Evolutionary conservation across 2,888 invertebrate genomes (phyloP), one percentile per base, ranked within the genome.

Genomic region (Platycheirus albimanus): DNA sequence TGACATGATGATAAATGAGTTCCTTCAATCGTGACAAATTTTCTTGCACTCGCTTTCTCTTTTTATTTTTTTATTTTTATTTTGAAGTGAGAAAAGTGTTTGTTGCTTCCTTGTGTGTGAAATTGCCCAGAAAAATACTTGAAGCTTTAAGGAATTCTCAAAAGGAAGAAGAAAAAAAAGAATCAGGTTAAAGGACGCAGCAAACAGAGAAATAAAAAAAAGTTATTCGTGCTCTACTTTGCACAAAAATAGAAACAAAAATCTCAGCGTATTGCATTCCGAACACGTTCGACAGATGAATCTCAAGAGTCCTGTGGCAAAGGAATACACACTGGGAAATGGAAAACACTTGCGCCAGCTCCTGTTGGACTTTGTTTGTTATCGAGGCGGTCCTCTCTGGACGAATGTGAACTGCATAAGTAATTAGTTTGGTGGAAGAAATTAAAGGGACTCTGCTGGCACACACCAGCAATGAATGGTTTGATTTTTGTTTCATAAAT

Each of bases 1-100:
- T 83, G 77, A 83, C 81, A 78, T 15, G 67, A 78, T 83, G 78
- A 83, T 78, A 83, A 78, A 83, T 83, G 77, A 83, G 67, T 78
- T 77, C 78, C 72, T 78, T 83, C 78, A 83, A 72, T 77, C 77
- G 81, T 83, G 81, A 83, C 77, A 72, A 71, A 78, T 72, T 72
- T 67, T 72, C 49, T 51, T 54, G 36, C n/a, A 13, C 20, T 54
- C 36, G 24, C 17, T 43, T n/a, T n/a, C n/a, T n/a, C n/a, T 54
- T 17, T 11, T 10, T 54, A 8, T 8, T 24, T 61, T 20, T 67
- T 58, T 15, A 45, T n/a, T 15, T 24, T 13, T n/a, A n/a, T n/a
- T n/a, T n/a, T n/a, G n/a, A n/a, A n/a, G 30, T 43, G 20, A 41
- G 33, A 45, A 28, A 41, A 56, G 54, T 49, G 54, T 61, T 64